Evolutionary conservation across 1,140 invertebrate genomes (phyloP), one percentile per base, ranked within the genome.

Genomic region (Anagrus nilaparvatae): DNA sequence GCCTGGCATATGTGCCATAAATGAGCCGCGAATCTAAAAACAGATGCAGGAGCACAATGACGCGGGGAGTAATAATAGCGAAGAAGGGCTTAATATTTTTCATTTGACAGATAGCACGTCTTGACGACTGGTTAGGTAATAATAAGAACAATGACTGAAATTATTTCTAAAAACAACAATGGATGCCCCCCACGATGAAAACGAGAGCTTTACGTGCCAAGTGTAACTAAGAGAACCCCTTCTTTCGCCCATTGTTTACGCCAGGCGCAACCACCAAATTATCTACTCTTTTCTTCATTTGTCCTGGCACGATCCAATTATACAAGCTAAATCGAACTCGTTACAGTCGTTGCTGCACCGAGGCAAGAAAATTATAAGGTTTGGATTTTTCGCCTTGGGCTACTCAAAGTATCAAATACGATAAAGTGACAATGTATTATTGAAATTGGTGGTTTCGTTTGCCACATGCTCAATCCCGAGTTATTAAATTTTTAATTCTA

Each of bases 151-250:
- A 68, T 62, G 56, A 57, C 17, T 59, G 56, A 60, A 67, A 66
- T 65, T 63, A 67, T 64, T 60, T 61, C 53, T n/a, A n/a, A n/a
- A n/a, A n/a, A n/a, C n/a, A n/a, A n/a, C n/a, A n/a, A n/a, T n/a
- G n/a, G n/a, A n/a, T n/a, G n/a, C 64, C 64, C 64, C 65, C 65
- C 65, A 66, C 59, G 61, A 64, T 55, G 57, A 48, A 49, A 52
- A 50, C 45, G 56, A 48, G 42, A 54, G 51, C 40, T 44, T 55
- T 65, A 67, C 65, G 63, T 66, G 63, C 61, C 63, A 67, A 68
- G 63, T 67, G 62, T 54, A 58, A 50, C 54, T 55, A 51, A 38
- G 60, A 56, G 44, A 56, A 56, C 55, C 54, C 44, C 51, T 54
- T 48, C 44, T 49, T 5, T 31, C 29, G 9, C 29, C 14, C 52